Conservation (phyloP, 1,140 invertebrate genomes). For the Bradysia coprophila region DNA sequence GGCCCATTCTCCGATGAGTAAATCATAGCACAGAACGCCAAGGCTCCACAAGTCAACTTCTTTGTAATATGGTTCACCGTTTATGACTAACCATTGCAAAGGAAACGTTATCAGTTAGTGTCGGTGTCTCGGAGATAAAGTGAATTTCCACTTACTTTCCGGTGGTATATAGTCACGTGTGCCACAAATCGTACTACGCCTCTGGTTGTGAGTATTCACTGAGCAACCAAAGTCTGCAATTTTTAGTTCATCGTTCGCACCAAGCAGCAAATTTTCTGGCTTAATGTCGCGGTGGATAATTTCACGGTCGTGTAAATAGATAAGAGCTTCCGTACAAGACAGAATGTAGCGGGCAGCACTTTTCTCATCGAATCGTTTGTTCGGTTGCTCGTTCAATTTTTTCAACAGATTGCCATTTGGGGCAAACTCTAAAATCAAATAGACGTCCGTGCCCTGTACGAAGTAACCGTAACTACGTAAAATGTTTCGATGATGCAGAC, state of each 20-base stretch:
- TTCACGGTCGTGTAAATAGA: slow-evolving; percentile 85
- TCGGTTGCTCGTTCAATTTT: slow-evolving; percentile 40
- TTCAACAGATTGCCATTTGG: slow-evolving; percentile 70
- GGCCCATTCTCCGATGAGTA: slow-evolving; percentile 76
- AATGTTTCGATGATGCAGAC: slow-evolving; percentile 87
- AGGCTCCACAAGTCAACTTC: slow-evolving; percentile 86
- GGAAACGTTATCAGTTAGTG: no score
- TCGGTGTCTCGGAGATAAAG: no score
- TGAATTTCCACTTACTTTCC: slow-evolving; percentile 43
- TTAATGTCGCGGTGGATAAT: slow-evolving; percentile 95
- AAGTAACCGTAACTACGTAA: slow-evolving; percentile 89
- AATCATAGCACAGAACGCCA: slow-evolving; percentile 81
- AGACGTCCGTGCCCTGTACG: slow-evolving; percentile 79
- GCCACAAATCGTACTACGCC: slow-evolving; percentile 82
- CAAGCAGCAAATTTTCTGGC: slow-evolving; percentile 74
- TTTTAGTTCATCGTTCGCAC: slow-evolving; percentile 70
- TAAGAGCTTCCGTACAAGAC: slow-evolving; percentile 72
- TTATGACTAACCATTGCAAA: slow-evolving; percentile 15
- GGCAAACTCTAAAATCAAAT: slow-evolving; percentile 90
- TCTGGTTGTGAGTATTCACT: slow-evolving; percentile 82
- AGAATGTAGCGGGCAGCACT: slow-evolving; percentile 61
- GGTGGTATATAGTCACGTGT: slow-evolving; percentile 93
- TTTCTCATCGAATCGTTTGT: slow-evolving; percentile 49
- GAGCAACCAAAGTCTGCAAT: slow-evolving; percentile 98
- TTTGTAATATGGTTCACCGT: slow-evolving; percentile 62